phyloP scores from a whole-genome alignment of 2,797 vertebrate species.

The Rhyacichthys aspro region DNA sequence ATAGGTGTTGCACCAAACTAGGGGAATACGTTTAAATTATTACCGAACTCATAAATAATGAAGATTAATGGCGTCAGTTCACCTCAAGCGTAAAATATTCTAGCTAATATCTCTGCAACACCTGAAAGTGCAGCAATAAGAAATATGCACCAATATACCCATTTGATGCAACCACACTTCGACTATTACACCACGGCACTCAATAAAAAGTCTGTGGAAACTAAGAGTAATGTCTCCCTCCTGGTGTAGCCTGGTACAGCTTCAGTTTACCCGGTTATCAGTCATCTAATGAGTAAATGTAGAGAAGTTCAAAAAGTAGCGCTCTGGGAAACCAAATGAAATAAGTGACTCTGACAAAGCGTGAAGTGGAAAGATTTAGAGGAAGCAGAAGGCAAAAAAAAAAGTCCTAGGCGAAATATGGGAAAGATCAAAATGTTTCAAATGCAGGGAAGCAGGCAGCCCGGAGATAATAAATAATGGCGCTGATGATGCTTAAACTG shows the following conservation, averaged over 20 bases:
- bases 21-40: too few relatives aligned
- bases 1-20: too few relatives aligned
- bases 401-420: conserved; percentile 2
- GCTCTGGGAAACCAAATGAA: not conserved
- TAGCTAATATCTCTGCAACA: not conserved
- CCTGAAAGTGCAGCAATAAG: conserved; percentile 7
- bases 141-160: not conserved
- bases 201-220: not conserved
- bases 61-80: too few relatives aligned
- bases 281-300: conserved; percentile 17
- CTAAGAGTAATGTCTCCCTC: not conserved
- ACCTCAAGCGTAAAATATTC: conserved; percentile 10
- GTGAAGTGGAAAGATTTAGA: not conserved
- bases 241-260: conserved; percentile 4
- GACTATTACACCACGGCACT: not conserved
- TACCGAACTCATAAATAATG: too few relatives aligned
- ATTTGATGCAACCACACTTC: not conserved
- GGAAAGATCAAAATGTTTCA: conserved; percentile 22
- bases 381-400: not conserved
- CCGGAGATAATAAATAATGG: conserved; percentile 37
- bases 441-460: conserved; percentile 13
- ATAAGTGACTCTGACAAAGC: conserved; percentile 10
- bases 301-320: conserved; percentile 3
- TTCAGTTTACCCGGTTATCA: conserved; percentile 11
- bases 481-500: conserved; percentile 31